Conservation (phyloP, 1,140 invertebrate species). For the Venustaconcha ellipsiformis region DNA sequence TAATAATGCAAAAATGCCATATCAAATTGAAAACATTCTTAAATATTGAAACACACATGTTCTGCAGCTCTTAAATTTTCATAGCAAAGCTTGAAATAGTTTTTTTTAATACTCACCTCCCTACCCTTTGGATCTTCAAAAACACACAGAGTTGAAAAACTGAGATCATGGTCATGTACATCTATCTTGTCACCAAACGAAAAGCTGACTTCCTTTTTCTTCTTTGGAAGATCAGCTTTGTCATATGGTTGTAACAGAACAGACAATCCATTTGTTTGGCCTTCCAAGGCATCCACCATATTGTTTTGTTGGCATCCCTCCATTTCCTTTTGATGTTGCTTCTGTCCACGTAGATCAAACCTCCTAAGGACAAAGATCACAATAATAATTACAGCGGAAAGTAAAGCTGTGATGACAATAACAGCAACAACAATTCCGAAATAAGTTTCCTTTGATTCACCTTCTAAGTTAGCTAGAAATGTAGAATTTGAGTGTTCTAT, state of each 20-base stretch:
- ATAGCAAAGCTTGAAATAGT: too few species aligned
- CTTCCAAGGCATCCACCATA: slow-evolving; percentile 26
- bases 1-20: too few species aligned
- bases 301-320: slow-evolving; percentile 28
- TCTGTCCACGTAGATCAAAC: slow-evolving; percentile 29
- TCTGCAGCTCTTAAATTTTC: too few species aligned
- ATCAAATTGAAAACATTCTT: too few species aligned
- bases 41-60: too few species aligned
- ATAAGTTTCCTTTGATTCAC: slow-evolving; percentile 37
- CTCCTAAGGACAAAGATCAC: slow-evolving; percentile 51
- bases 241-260: slow-evolving; percentile 23
- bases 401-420: slow-evolving; percentile 46
- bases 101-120: slow-evolving; percentile 8
- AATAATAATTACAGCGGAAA: slow-evolving; percentile 48
- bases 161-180: slow-evolving; percentile 28
- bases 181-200: slow-evolving; percentile 46
- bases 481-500: slow-evolving; percentile 51
- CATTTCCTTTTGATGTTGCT: slow-evolving; percentile 25
- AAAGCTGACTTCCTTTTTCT: slow-evolving; percentile 51
- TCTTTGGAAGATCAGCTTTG: slow-evolving; percentile 31
- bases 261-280: slow-evolving; percentile 14
- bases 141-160: slow-evolving; percentile 27
- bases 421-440: slow-evolving; percentile 55
- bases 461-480: slow-evolving; percentile 11
- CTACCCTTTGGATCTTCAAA: slow-evolving; percentile 11